Conservation (phyloP, 2,113 vertebrate genomes). For the Polypterus senegalus region DNA sequence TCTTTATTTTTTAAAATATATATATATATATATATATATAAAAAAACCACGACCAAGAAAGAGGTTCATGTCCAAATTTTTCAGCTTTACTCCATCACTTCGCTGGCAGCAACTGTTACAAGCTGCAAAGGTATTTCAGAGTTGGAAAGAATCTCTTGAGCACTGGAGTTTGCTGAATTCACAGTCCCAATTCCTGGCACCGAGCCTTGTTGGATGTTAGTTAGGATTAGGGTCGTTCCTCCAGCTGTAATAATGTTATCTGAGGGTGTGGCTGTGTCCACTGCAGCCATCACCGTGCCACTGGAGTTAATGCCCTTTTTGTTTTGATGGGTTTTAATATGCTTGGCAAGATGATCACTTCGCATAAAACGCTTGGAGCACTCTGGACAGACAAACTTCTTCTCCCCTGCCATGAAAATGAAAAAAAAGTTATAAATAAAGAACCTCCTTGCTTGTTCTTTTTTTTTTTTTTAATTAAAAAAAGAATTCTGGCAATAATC, state of each 20-base stretch:
- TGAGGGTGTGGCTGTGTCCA: conserved; percentile 72
- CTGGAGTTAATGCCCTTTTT: conserved; percentile 92
- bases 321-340: conserved; percentile 99
- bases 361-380: conserved; percentile 99
- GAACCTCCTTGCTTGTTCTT: too few relatives aligned
- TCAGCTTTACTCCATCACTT: conserved; percentile 91
- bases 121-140: conserved; percentile 96
- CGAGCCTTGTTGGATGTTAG: conserved; percentile 92
- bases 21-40: conserved; percentile 44
- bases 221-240: conserved; percentile 96
- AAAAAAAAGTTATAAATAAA: not conserved
- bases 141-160: conserved; percentile 92
- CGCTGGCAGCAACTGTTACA: conserved; percentile 89
- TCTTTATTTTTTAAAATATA: conserved; percentile 58
- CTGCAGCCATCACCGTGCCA: conserved; percentile 75
- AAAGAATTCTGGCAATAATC: too few relatives aligned
- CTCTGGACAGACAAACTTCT: conserved; percentile 97
- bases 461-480: too few relatives aligned
- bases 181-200: conserved; percentile 83
- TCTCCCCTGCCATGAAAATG: conserved; percentile 68
- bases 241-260: conserved; percentile 93
- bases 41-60: conserved; percentile 30
- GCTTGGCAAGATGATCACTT: conserved; percentile 98
- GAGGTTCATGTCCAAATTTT: conserved; percentile 44
- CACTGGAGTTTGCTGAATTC: conserved; percentile 67